Evolutionary conservation across 2,113 vertebrate species (phyloP), one percentile per base, ranked within the genome.

Genomic region (Xerus inauris): DNA sequence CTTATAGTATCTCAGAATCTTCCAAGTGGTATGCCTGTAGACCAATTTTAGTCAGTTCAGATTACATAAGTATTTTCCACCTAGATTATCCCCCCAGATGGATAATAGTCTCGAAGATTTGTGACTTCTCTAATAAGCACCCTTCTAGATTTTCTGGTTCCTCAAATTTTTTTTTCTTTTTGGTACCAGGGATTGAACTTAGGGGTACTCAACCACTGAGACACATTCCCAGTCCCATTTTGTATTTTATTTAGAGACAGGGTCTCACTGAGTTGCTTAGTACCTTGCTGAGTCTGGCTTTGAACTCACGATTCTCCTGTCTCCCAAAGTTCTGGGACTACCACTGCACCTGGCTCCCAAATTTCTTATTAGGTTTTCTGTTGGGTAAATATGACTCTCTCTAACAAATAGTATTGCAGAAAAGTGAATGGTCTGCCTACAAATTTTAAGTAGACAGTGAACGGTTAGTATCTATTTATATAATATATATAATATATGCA

Each of bases 21-120:
- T 88, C 3, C 24, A 79, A 26, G 14, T 88, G 10, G 13, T 82
- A 0, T 82, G 28, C 30, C 3, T 92, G 32, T 17, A 92, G 81
- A 22, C 54, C 89, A 77, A 69, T 85, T 96, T 96, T 94, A 91
- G 59, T 95, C 45, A 91, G 4, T 64, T 92, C 42, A 71, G 42
- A 20, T 73, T 92, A 89, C 38, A 22, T 88, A 64, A 86, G 38
- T 69, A 62, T 88, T 82, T 94, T 84, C 9, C 76, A 12, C 13
- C 12, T 92, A 76, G 59, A 65, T 73, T 16, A 40, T 20, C 13
- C 8, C 47, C 32, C 20, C 4, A 42, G 69, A 57, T 81, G 47
- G 28, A 22, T 67, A 14, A 77, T 35, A 62, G 9, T 85, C 38
- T 92, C 30, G 73, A 73, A 87, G 3, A 5, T 62, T 90, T 38